Evolutionary conservation across 2,888 invertebrate species (phyloP).

Genomic region (Agrotis ipsilon): DNA sequence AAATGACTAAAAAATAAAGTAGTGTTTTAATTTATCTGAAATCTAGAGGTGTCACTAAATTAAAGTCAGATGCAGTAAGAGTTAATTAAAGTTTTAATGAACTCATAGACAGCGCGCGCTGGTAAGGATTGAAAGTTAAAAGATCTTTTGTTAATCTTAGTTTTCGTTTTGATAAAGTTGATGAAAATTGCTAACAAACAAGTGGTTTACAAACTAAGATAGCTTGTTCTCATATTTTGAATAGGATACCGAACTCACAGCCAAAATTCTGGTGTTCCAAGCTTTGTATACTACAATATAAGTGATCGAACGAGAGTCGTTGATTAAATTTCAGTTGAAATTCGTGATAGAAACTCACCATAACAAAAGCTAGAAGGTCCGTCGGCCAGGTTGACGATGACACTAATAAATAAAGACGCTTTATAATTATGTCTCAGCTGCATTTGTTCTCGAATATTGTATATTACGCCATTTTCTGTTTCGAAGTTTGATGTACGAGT

Average conservation of each 20-base stretch:
- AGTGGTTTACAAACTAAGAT: neutral
- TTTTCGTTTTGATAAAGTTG: constrained; percentile 1
- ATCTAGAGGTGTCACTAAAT: constrained; percentile 6
- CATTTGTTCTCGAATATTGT: constrained; percentile 9
- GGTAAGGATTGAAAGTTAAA: constrained; percentile 8
- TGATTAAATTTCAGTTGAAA: constrained; percentile 45
- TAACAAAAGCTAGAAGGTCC: constrained; percentile 12
- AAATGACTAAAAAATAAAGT: neutral
- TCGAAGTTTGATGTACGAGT: neutral
- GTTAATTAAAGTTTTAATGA: constrained; percentile 30
- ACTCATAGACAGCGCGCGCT: neutral
- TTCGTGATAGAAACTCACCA: constrained; percentile 27
- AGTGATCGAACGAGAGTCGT: constrained; percentile 10
- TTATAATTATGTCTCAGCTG: constrained; percentile 8
- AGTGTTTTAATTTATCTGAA: constrained; percentile 12
- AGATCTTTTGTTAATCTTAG: constrained; percentile 1
- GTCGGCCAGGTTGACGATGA: constrained; percentile 10
- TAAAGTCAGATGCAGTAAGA: constrained; percentile 6
- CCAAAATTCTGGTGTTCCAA: no score
- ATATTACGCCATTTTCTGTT: neutral
- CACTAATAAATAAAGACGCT: constrained; percentile 47
- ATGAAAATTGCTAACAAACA: neutral
- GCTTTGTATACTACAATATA: constrained; percentile 4
- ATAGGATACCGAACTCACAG: constrained; percentile 2
- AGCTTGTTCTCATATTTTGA: neutral